Base-by-base conservation (phyloP, 2,113 vertebrate genomes). In the Pachyramphus minor region DNA sequence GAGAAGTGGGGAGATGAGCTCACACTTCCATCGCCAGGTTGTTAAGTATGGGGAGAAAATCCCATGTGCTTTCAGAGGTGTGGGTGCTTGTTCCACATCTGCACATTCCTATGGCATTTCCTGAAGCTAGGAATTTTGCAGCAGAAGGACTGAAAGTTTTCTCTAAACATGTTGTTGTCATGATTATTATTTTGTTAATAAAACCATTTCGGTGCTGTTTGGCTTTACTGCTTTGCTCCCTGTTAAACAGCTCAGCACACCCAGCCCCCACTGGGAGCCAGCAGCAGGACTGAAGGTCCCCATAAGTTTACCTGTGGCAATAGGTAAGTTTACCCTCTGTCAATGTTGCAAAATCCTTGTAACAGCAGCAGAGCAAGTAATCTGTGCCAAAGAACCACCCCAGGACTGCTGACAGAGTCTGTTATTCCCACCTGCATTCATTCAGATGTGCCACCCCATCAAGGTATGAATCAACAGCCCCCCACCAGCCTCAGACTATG, bases 381-480 rank as follows among this genome's bases (percentile, higher is more conserved):
- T 78, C 75, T 20, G 68, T 39, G 72, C 44, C 47, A 47, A 53
- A 63, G 64, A 86, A 19, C 8, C 22, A 41, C 37, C 24, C 62
- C 74, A 72, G 87, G 72, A 24, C 20, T 2, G 1, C 73, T 47
- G 66, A 52, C 2, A 5, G 39, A 39, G 18, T 59, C 50, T 67
- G 69, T 42, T 23, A 49, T 8, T 81, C 58, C 89, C 45, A 11
- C n/a, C 31, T 63, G 14, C 14, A 42, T 28, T 20, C 52, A 41
- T 58, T 44, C 56, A 31, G 47, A 16, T 0, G 0, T n/a, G 47
- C 82, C 69, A 62, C 9, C 2, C 42, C 7, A 5, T 22, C 59
- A 30, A 39, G 17, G 55, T 39, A 9, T 1, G 18, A 56, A 72
- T 52, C 45, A 50, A 10, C 73, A 90, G 42, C 58, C 28, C 60